phyloP scores from a whole-genome alignment of 2,888 invertebrate species.

The Stenotaenia linearis region DNA sequence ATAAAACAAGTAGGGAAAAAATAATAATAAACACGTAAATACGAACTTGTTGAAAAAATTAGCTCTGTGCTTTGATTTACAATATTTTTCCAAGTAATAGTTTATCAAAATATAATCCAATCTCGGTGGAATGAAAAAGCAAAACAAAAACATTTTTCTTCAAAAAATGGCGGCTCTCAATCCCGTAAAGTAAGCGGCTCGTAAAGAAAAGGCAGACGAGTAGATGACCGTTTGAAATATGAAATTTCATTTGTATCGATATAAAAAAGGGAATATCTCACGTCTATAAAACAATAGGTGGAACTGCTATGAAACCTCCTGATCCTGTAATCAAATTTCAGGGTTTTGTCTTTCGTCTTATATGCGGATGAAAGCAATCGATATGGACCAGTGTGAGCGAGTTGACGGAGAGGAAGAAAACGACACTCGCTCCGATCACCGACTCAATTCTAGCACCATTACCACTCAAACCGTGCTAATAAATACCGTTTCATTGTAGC shows the following conservation, averaged over 20 bases:
- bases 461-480: conserved; percentile 14
- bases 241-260: conserved; percentile 1
- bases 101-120: too few relatives aligned
- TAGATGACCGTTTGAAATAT: neutral
- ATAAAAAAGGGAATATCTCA: neutral
- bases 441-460: neutral
- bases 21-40: too few relatives aligned
- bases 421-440: neutral
- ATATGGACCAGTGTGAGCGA: neutral
- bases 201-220: neutral
- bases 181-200: neutral
- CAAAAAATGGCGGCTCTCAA: neutral
- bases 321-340: conserved; percentile 5
- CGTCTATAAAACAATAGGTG: conserved; percentile 14
- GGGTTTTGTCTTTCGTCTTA: conserved; percentile 6
- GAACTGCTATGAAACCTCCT: neutral
- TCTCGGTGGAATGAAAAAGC: too few relatives aligned
- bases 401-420: neutral
- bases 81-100: too few relatives aligned
- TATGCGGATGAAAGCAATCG: conserved; percentile 1
- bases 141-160: neutral
- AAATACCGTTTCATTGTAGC: conserved; percentile 5
- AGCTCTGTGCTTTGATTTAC: too few relatives aligned
- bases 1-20: too few relatives aligned
- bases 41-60: too few relatives aligned